These are phyloP conservation scores for Manis pentadactyla DNA, from an alignment of 2,797 vertebrate species.

Conservation along the genomic window DNA sequence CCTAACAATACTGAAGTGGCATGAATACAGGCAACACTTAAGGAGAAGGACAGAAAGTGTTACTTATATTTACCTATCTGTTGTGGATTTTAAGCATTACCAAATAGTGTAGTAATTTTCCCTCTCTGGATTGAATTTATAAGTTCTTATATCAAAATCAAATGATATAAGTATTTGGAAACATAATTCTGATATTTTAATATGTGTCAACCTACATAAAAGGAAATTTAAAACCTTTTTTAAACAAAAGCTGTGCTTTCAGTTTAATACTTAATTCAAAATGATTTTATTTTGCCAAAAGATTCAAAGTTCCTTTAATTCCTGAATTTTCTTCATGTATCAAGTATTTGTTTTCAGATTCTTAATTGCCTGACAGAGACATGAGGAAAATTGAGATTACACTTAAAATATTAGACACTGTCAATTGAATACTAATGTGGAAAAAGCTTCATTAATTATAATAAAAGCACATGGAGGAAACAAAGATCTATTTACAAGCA, in stretches of 20 bases:
- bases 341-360: not conserved
- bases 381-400: not conserved
- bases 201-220: not conserved
- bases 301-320: not conserved
- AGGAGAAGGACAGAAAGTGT: not conserved
- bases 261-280: not conserved
- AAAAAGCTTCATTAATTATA: not conserved
- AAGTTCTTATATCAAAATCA: conserved; percentile 10
- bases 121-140: not conserved
- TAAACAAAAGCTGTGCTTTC: not conserved
- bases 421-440: not conserved
- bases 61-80: not conserved
- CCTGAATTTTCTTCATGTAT: not conserved
- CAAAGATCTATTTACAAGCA: not conserved
- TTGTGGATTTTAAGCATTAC: not conserved
- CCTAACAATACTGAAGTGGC: not conserved
- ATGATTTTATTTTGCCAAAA: not conserved
- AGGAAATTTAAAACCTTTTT: not conserved
- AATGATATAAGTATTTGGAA: not conserved
- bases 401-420: not conserved
- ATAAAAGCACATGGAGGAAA: not conserved
- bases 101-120: not conserved
- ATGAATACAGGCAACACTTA: not conserved
- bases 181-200: not conserved
- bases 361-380: not conserved